phyloP scores from a whole-genome alignment of 2,797 vertebrate species.

The Pelochelys cantorii region DNA sequence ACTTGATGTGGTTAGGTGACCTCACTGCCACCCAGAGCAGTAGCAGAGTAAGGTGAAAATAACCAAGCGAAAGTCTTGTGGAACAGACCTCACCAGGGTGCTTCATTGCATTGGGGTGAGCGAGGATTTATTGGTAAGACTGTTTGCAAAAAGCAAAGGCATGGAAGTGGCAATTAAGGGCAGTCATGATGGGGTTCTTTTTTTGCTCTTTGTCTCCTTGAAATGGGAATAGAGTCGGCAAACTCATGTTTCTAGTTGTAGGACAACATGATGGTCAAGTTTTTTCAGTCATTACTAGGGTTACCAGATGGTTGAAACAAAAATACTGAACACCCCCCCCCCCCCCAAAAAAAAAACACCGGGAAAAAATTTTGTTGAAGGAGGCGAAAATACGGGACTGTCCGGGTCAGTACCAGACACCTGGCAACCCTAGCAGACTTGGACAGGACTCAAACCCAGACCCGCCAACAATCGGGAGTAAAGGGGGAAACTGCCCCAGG shows the following conservation, averaged over 20 bases:
- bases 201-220: neutral
- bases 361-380: too few relatives aligned
- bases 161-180: neutral
- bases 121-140: neutral
- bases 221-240: neutral
- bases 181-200: neutral
- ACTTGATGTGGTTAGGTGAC: neutral
- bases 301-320: too few relatives aligned
- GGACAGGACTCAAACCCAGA: neutral
- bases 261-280: accelerated
- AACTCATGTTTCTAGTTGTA: neutral
- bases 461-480: too few relatives aligned
- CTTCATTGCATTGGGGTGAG: neutral
- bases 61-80: neutral
- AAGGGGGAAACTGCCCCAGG: too few relatives aligned
- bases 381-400: too few relatives aligned
- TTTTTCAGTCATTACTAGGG: neutral
- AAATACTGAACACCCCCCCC: too few relatives aligned
- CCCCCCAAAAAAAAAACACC: too few relatives aligned
- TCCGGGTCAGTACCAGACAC: too few relatives aligned
- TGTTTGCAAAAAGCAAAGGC: neutral
- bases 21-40: too few relatives aligned
- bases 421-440: too few relatives aligned
- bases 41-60: neutral
- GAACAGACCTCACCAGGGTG: neutral